phyloP scores from a whole-genome alignment of 2,797 vertebrate species.

The Tenualosa thibaudeaui region DNA sequence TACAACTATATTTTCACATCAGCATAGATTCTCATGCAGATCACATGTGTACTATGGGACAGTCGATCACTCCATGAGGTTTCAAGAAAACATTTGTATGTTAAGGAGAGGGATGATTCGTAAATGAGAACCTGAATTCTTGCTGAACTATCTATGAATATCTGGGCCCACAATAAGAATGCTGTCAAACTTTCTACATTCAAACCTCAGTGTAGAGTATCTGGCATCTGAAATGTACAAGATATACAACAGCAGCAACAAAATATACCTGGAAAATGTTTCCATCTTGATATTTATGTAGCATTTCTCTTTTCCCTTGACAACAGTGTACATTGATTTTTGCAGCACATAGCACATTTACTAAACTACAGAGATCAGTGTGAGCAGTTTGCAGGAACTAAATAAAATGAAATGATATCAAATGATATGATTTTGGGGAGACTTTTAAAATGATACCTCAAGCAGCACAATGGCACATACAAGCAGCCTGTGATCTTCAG shows the following conservation, averaged over 20 bases:
- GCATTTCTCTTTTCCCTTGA: no score
- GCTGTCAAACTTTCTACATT: neutral
- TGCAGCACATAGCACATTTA: no score
- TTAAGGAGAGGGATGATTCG: neutral
- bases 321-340: no score
- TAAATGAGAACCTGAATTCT: neutral
- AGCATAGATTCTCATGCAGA: neutral
- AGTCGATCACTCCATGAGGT: neutral
- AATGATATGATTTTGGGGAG: no score
- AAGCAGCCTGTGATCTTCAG: neutral
- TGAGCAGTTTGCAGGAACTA: no score
- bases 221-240: neutral
- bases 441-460: no score
- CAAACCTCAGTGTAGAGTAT: neutral
- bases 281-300: no score
- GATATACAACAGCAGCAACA: no score
- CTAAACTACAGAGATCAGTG: no score
- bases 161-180: neutral
- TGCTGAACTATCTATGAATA: neutral
- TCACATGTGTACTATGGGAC: neutral
- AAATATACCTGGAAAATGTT: no score
- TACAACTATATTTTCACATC: neutral
- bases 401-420: no score
- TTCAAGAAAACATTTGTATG: neutral
- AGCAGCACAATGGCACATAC: neutral